These are phyloP conservation scores for Triplophysa bombifrons DNA, from an alignment of 2,797 vertebrate genomes.

Conservation along the genomic window DNA sequence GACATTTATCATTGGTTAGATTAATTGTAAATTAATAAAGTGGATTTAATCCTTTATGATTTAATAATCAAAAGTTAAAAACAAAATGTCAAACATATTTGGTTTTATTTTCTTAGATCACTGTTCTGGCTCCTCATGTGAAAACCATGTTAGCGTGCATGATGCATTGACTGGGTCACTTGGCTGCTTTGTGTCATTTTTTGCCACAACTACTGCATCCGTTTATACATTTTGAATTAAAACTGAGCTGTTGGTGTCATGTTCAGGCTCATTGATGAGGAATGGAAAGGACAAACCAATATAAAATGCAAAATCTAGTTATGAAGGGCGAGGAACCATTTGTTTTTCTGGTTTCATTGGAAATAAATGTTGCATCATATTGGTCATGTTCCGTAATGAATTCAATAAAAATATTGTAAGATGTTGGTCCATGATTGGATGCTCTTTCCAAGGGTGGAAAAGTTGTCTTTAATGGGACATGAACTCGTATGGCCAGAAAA, in stretches of 20 bases:
- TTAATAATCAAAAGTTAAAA: too few species aligned
- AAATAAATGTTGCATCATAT: not conserved
- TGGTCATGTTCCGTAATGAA: too few species aligned
- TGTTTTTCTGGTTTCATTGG: conserved; percentile 5
- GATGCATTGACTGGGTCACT: not conserved
- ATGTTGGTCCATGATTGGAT: not conserved
- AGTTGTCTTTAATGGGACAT: not conserved
- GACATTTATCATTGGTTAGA: not conserved
- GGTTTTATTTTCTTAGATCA: too few species aligned
- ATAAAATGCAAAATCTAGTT: not conserved
- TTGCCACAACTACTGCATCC: not conserved
- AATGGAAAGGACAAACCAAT: conserved; percentile 4
- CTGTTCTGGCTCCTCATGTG: not conserved
- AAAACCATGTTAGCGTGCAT: not conserved
- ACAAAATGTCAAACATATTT: too few species aligned
- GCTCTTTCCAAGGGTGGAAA: not conserved
- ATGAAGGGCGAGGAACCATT: conserved; percentile 24
- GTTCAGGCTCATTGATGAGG: not conserved
- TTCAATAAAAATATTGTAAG: not conserved
- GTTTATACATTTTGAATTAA: conserved; percentile 19
- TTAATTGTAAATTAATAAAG: not conserved
- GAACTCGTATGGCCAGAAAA: not conserved
- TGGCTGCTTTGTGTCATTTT: not conserved
- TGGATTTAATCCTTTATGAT: too few species aligned
- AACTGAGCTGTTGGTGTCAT: not conserved